phyloP scores from a whole-genome alignment of 64 coral and sea anemone species.

The Platygyra sinensis region DNA sequence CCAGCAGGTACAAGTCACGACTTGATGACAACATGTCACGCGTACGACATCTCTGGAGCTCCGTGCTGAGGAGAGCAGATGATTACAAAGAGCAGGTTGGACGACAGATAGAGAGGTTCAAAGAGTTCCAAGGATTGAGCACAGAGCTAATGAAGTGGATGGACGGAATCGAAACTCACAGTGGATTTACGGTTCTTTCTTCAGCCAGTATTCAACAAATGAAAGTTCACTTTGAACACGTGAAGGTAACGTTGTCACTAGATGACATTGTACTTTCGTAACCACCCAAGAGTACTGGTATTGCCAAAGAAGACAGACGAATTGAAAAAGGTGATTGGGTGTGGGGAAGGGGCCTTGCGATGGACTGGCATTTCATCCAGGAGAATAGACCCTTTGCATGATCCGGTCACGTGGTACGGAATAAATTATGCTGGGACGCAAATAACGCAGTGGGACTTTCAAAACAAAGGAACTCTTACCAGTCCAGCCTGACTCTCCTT shows the following conservation, averaged over 20 bases:
- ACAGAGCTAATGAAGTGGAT: constrained; percentile 75
- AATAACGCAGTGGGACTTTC: no score
- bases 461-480: no score
- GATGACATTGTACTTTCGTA: neutral
- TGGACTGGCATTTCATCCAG: neutral
- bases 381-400: no score
- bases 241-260: constrained; percentile 60
- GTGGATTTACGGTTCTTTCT: constrained; percentile 75
- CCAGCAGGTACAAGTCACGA: constrained; percentile 25
- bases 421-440: no score
- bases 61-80: constrained; percentile 58
- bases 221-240: constrained; percentile 94
- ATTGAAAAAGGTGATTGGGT: no score
- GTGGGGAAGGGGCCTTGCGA: no score
- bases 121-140: constrained; percentile 69
- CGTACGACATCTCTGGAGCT: constrained; percentile 59
- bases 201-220: constrained; percentile 83
- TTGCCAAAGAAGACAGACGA: no score
- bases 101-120: constrained; percentile 56
- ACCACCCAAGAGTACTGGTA: no score
- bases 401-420: no score
- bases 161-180: constrained; percentile 70
- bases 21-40: constrained; percentile 28
- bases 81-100: constrained; percentile 73
- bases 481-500: no score